Percentiles rank a stretch among this genome's conserved stretches.
Conservation (phyloP, 2,113 vertebrate genomes). For the Bufo gargarizans region DNA sequence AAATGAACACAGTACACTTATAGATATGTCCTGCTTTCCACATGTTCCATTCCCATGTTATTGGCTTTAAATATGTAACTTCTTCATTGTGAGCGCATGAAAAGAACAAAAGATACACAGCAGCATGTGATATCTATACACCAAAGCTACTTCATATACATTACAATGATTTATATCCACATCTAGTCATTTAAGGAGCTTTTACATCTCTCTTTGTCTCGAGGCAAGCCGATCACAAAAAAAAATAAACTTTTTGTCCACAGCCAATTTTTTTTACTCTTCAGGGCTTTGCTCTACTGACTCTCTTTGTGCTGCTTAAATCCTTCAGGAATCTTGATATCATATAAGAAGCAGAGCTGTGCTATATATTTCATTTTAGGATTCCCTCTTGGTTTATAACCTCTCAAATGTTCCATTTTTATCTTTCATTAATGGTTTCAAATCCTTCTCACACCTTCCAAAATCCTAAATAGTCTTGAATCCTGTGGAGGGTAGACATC, state of each 20-base stretch:
- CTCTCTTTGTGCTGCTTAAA: conserved; percentile 38
- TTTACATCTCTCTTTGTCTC: conserved; percentile 45
- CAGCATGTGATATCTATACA: conserved; percentile 33
- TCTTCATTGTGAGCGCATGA: not conserved
- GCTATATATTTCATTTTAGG: conserved; percentile 45
- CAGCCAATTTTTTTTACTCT: conserved; percentile 10
- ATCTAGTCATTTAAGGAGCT: conserved; percentile 40
- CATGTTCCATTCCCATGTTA: not conserved
- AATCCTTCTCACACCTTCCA: conserved; percentile 58
- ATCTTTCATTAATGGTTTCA: conserved; percentile 54
- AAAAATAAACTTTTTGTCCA: not conserved
- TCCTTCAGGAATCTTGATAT: conserved; percentile 44
- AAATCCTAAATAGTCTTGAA: conserved; percentile 50
- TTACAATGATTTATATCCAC: conserved; percentile 24
- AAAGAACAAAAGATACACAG: conserved; percentile 19
- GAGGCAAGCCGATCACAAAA: conserved; percentile 7
- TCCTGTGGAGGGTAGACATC: conserved; percentile 46
- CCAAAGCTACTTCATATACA: not conserved
- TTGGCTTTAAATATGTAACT: not conserved
- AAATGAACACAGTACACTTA: not conserved
- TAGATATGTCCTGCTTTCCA: not conserved
- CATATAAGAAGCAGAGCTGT: conserved; percentile 25
- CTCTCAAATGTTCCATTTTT: conserved; percentile 57
- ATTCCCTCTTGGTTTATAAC: conserved; percentile 51
- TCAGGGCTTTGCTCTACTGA: conserved; percentile 9